phyloP scores from a whole-genome alignment of 2,797 vertebrate species.

The Chaenodraco wilsoni region DNA sequence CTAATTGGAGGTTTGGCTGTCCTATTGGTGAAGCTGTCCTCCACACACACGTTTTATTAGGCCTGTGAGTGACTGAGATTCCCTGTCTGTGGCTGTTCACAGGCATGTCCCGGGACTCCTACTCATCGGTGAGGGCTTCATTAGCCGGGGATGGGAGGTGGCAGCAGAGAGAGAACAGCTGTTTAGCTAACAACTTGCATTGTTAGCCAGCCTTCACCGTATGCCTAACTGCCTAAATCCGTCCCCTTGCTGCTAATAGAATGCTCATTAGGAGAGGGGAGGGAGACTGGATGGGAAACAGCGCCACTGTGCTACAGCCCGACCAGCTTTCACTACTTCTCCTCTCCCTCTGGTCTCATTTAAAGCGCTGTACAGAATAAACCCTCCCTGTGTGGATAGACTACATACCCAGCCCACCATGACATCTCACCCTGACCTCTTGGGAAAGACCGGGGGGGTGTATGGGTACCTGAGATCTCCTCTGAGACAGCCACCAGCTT shows the following conservation, averaged over 20 bases:
- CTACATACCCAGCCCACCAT: conserved; percentile 53
- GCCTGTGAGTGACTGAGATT: conserved; percentile 60
- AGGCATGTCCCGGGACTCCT: conserved; percentile 76
- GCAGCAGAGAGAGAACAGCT: conserved; percentile 84
- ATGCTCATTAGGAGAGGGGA: conserved; percentile 82
- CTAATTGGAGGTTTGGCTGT: conserved; percentile 73
- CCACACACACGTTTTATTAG: conserved; percentile 35
- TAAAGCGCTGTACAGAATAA: conserved; percentile 63
- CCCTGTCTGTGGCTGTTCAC: conserved; percentile 63
- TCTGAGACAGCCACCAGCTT: conserved; percentile 45
- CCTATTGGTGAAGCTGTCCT: conserved; percentile 50
- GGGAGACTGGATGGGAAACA: conserved; percentile 75
- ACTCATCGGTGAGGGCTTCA: conserved; percentile 84
- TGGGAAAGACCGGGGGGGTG: conserved; percentile 24
- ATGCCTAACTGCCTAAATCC: conserved; percentile 82
- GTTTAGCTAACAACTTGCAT: conserved; percentile 86
- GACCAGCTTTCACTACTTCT: conserved; percentile 48
- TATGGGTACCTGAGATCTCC: conserved; percentile 36
- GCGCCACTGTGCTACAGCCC: conserved; percentile 62
- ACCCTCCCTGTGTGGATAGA: conserved; percentile 54
- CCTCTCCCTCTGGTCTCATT: conserved; percentile 79
- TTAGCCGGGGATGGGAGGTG: conserved; percentile 84
- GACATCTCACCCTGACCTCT: conserved; percentile 51
- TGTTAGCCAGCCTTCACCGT: conserved; percentile 86
- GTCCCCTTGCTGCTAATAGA: conserved; percentile 85